Evolutionary conservation across 1,140 invertebrate genomes (phyloP).

Genomic region (Tribolium castaneum): DNA sequence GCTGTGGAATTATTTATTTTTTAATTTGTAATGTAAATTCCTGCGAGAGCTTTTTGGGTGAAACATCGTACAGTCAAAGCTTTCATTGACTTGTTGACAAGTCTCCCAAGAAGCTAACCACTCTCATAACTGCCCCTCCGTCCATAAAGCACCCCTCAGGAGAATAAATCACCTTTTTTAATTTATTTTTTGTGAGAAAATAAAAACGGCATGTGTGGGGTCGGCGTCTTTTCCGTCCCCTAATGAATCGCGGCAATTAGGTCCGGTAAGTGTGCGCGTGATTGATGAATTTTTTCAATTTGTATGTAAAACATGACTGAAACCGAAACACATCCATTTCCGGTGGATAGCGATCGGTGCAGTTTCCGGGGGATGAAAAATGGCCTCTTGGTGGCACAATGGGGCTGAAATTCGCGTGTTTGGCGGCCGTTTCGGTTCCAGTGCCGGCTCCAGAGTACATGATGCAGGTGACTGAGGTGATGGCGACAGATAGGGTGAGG

Average conservation of each 20-base stretch:
- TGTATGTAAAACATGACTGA: slow-evolving; percentile 38
- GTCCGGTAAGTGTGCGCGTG: not conserved
- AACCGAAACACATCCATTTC: slow-evolving; percentile 40
- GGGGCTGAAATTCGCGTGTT: slow-evolving; percentile 50
- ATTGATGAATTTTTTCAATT: slow-evolving; percentile 43
- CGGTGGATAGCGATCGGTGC: slow-evolving; percentile 20
- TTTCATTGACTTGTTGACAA: not conserved
- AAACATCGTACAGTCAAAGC: not conserved
- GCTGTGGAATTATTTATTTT: not conserved
- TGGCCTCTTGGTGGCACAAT: slow-evolving; percentile 13
- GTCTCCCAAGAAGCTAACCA: not conserved
- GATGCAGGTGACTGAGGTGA: slow-evolving; percentile 50
- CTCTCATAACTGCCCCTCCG: not conserved
- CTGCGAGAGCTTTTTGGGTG: not conserved
- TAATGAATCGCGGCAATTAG: not conserved
- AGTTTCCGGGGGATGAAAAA: slow-evolving; percentile 41
- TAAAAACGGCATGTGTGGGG: not conserved
- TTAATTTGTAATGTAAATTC: not conserved
- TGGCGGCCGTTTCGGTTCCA: slow-evolving; percentile 48
- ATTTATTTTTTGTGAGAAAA: not conserved
- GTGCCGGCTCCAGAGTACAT: slow-evolving; percentile 40
- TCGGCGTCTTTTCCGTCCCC: not conserved
- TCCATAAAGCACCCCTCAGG: not conserved
- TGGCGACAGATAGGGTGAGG: slow-evolving; percentile 52
- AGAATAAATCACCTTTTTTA: not conserved